Percentiles rank a stretch among this genome's conserved stretches.
These are phyloP conservation scores for Coleophora deauratella DNA, from an alignment of 2,888 invertebrate genomes.

Conservation along the genomic window DNA sequence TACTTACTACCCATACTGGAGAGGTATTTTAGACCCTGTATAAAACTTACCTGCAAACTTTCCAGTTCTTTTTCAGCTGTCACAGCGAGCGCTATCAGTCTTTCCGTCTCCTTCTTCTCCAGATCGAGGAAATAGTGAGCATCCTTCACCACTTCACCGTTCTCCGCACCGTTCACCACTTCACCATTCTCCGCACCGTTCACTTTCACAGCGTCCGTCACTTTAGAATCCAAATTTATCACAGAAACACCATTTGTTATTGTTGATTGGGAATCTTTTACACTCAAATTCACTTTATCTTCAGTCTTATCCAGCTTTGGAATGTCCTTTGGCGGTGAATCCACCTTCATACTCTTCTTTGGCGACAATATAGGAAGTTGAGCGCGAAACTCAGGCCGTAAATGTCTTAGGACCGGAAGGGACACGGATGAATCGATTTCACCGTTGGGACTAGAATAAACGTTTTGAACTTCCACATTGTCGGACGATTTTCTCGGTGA, in stretches of 20 bases:
- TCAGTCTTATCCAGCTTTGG: constrained; percentile 44
- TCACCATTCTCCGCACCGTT: constrained; percentile 29
- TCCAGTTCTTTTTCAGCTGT: constrained; percentile 81
- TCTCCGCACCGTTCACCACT: constrained; percentile 26
- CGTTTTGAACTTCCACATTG: constrained; percentile 33
- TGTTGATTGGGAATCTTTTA: constrained; percentile 2
- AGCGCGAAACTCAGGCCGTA: constrained; percentile 89
- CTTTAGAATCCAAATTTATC: constrained; percentile 43
- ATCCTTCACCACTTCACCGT: constrained; percentile 72
- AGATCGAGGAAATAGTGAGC: constrained; percentile 86
- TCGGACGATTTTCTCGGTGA: constrained; percentile 38
- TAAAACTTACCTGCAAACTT: constrained; percentile 51
- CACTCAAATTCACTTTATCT: constrained; percentile 7
- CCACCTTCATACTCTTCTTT: constrained; percentile 60
- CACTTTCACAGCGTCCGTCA: constrained; percentile 20
- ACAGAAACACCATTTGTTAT: constrained; percentile 52
- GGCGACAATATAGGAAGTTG: constrained; percentile 83
- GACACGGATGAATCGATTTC: constrained; percentile 42
- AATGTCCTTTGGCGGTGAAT: constrained; percentile 55
- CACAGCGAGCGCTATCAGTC: constrained; percentile 79
- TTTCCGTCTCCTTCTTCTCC: constrained; percentile 81
- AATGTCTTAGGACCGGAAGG: constrained; percentile 86
- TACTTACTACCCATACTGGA: no score
- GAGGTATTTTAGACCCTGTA: no score
- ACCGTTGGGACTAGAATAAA: constrained; percentile 42